Conservation (phyloP, 2,888 invertebrate genomes). For the Muscina levida region DNA sequence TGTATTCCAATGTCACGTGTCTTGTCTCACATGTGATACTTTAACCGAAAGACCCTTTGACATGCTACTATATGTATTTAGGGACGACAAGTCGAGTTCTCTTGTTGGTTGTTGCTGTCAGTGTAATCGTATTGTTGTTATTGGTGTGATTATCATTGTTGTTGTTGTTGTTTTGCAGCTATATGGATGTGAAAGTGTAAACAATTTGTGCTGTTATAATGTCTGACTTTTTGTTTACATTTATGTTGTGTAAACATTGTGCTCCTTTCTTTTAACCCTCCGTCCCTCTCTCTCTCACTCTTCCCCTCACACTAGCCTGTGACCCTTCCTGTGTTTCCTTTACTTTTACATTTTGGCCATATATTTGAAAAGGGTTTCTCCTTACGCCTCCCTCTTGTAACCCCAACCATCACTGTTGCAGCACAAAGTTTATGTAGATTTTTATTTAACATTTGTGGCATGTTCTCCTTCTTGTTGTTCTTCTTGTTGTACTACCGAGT, state of each 20-base stretch:
- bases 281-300: neutral
- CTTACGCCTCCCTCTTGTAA: too few species aligned
- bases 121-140: constrained; percentile 2
- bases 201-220: constrained; percentile 64
- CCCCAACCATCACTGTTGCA: constrained; percentile 3
- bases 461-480: constrained; percentile 50
- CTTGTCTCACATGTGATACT: too few species aligned
- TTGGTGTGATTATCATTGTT: constrained; percentile 25
- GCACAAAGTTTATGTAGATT: constrained; percentile 54
- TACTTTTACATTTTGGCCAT: constrained; percentile 16
- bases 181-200: constrained; percentile 62
- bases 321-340: constrained; percentile 16
- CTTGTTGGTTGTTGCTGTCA: constrained; percentile 12
- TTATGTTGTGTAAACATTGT: constrained; percentile 45
- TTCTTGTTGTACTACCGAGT: too few species aligned
- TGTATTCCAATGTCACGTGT: too few species aligned
- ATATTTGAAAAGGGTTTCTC: constrained; percentile 1
- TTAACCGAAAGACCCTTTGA: too few species aligned
- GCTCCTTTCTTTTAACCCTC: neutral
- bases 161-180: constrained; percentile 20
- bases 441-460: constrained; percentile 60
- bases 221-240: constrained; percentile 62
- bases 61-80: too few species aligned
- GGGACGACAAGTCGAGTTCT: neutral
- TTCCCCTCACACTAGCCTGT: neutral